Conservation (phyloP, 2,113 vertebrate species). For the Tauraco erythrolophus region DNA sequence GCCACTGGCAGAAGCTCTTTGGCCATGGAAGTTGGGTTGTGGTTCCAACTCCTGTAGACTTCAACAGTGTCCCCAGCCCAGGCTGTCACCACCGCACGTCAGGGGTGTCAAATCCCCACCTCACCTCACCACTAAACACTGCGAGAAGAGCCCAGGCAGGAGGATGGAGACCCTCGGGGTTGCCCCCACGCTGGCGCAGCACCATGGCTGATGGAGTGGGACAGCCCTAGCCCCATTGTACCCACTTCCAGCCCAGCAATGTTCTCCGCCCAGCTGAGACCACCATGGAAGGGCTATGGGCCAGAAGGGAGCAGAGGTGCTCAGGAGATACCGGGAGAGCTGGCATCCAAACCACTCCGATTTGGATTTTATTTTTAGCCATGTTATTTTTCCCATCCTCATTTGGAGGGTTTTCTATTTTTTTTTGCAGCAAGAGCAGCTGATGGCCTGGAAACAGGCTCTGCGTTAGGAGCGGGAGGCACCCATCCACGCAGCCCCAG, state of each 20-base stretch:
- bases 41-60: neutral
- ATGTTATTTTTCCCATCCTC: neutral
- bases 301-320: neutral
- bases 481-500: neutral
- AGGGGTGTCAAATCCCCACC: no score
- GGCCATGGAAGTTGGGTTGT: neutral
- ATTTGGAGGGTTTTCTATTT: neutral
- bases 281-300: accelerated
- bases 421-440: neutral
- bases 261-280: neutral
- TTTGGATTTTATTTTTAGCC: neutral
- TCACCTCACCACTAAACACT: neutral
- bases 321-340: neutral
- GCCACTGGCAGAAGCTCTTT: neutral
- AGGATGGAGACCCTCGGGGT: neutral
- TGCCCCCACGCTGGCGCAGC: accelerated
- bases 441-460: slow-evolving; percentile 16
- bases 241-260: neutral
- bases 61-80: neutral
- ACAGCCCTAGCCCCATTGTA: neutral
- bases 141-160: neutral
- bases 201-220: neutral
- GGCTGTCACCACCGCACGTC: accelerated
- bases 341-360: neutral
- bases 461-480: neutral